A percentile compares a stretch with the other conserved stretches of the same genome.
Evolutionary conservation across 2,113 vertebrate species (phyloP).

Genomic region (Narcine bancroftii): DNA sequence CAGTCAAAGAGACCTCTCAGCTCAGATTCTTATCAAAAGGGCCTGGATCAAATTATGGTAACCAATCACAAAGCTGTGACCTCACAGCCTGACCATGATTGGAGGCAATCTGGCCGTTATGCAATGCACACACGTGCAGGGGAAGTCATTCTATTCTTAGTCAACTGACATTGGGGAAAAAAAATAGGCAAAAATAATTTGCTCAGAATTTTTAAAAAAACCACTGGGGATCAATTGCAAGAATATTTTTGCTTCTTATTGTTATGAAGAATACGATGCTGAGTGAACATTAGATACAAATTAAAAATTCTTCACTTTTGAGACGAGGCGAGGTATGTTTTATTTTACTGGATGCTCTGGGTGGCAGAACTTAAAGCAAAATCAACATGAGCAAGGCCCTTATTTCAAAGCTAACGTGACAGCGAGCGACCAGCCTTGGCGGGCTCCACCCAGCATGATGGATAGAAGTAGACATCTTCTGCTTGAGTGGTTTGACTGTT

Average conservation of each 20-base stretch:
- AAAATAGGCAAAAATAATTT: not conserved
- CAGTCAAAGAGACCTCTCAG: not conserved
- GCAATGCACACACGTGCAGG: not conserved
- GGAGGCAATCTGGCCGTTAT: slow-evolving; percentile 8
- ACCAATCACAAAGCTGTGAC: slow-evolving; percentile 14
- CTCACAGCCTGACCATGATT: not conserved
- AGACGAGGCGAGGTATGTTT: not conserved
- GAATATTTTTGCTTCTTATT: not conserved
- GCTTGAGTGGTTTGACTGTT: slow-evolving; percentile 30
- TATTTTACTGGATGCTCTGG: too few relatives aligned
- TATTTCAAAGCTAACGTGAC: not conserved
- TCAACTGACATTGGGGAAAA: not conserved
- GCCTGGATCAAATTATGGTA: not conserved
- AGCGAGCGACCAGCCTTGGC: not conserved
- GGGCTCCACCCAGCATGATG: not conserved
- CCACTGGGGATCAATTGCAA: not conserved
- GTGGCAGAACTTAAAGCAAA: not conserved
- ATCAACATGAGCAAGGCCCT: not conserved
- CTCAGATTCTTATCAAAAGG: not conserved
- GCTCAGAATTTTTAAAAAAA: not conserved
- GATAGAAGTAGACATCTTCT: slow-evolving; percentile 37
- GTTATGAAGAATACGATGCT: too few relatives aligned
- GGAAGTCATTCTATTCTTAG: slow-evolving; percentile 3
- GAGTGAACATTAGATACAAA: not conserved
- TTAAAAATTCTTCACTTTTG: not conserved